Base-by-base conservation (phyloP, 2,888 invertebrate genomes). In the Pedicia rivosa region DNA sequence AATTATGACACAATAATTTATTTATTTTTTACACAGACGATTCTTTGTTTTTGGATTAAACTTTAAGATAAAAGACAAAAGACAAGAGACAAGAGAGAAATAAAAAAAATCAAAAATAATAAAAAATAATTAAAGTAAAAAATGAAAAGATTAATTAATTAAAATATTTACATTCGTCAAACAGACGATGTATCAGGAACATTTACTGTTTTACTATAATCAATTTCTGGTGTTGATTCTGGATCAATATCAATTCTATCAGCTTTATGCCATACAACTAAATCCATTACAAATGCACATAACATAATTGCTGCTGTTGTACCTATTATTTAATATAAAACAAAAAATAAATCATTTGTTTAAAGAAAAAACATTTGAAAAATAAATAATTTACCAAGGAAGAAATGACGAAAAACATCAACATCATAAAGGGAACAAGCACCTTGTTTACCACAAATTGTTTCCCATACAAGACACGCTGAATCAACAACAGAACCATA, bases 401-500 rank as follows among this genome's bases (percentile, higher is more conserved):
- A 90, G 54, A 82, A 80, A 61, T 78, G 78, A 42, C 90, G 65
- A 56, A 91, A 80, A 48, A 75, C 72, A 49, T 81, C 77, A 29
- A 78, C 74, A 61, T 91, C 84, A 57, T 90, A 91, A n/a, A 83
- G 69, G 49, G 79, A 79, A 62, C 91, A 91, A 31, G 84, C 87
- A 41, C 87, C 88, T 48, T 74, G 65, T 51, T 78, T 70, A 30
- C 78, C 81, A 56, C 87, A 87, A 3, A 80, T 73, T 40, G 70
- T 72, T 59, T 87, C 86, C 70, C 90, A 84, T 47, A 87, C 75
- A 22, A 87, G 69, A 57, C 91, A 91, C 5, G 90, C 86, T 2
- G 84, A 86, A 66, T 91, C 91, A 38, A 91, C 82, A 4, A 90
- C 84, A 29, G 84, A 82, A 42, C 90, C 91, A 62, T 91, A 91